A percentile compares a stretch with the other conserved stretches of the same genome.
Evolutionary conservation across 2,797 vertebrate genomes (phyloP).

Genomic region (Crenuchus spilurus): DNA sequence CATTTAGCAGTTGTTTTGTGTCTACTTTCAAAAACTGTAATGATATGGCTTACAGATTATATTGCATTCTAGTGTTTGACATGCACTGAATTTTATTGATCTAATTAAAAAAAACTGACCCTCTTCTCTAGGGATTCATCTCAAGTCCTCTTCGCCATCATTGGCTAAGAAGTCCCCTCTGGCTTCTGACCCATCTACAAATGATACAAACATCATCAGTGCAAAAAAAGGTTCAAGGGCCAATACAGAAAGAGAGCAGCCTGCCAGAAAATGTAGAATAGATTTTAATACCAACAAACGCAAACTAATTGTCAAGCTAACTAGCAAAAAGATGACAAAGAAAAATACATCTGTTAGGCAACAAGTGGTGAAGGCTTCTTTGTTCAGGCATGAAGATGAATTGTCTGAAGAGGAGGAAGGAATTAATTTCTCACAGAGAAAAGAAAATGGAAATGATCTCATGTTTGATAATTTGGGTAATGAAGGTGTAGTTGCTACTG

Average conservation of each 20-base stretch:
- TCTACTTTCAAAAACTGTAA: too few relatives aligned
- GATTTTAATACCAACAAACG: constrained; percentile 51
- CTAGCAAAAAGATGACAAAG: constrained; percentile 55
- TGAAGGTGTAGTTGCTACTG: background rate
- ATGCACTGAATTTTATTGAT: background rate
- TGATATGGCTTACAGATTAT: too few relatives aligned
- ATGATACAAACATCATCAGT: constrained; percentile 30
- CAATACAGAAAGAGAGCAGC: constrained; percentile 50
- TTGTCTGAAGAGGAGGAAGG: background rate
- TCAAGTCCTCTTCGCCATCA: constrained; percentile 36
- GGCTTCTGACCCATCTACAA: constrained; percentile 52
- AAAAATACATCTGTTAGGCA: constrained; percentile 11
- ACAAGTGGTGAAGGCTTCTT: constrained; percentile 36
- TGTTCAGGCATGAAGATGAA: constrained; percentile 21
- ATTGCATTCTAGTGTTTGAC: background rate
- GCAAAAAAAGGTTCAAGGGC: constrained; percentile 1
- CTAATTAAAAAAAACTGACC: too few relatives aligned
- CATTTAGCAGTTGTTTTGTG: too few relatives aligned
- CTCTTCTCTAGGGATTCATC: constrained; percentile 30
- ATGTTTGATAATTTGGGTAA: background rate
- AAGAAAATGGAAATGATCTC: constrained; percentile 6
- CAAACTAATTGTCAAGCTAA: constrained; percentile 63
- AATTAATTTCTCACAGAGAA: background rate
- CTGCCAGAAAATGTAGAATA: constrained; percentile 62
- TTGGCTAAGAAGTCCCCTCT: constrained; percentile 56